Evolutionary conservation across 2,888 invertebrate species (phyloP), one percentile per base, ranked within the genome.

Genomic region (Plebejus argus): DNA sequence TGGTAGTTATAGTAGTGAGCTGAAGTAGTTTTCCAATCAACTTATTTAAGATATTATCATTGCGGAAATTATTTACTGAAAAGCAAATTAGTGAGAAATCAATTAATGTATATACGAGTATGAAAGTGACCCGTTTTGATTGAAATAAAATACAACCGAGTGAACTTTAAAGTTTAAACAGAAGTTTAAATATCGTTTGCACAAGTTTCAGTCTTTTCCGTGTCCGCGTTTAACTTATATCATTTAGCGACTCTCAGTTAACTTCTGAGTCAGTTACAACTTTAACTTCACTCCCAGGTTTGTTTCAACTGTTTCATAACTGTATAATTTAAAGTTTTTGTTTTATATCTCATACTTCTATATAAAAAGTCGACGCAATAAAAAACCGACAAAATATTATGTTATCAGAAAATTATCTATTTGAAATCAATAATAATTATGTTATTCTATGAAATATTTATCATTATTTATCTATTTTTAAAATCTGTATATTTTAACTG

Each of bases 171-270:
- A 66, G 15, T 66, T 66, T 66, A 28, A 66, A 33, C 28, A 28
- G 6, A 66, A 66, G 66, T 28, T 66, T 28, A 66, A 18, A 66
- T 66, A 66, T 66, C 66, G 33, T 66, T 66, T 66, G 66, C 12
- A 20, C 15, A 66, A 66, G 6, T 66, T 66, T 3, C 66, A 66
- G 18, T 72, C 72, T 45, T 72, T 72, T 72, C 49, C 79, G 76
- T 78, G 76, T 76, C 71, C 77, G 75, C 77, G 76, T 77, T 80
- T 58, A 78, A 80, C 78, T 76, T 76, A 78, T 79, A 77, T 76
- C 77, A 78, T 77, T 78, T 78, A 80, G 78, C 76, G 76, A 79
- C 76, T 20, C 78, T 79, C 78, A 53, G 23, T 28, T 18, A 74
- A 76, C 74, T 79, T 76, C 45, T 75, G 23, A 45, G 58, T 45